Evolutionary conservation across 2,797 vertebrate species (phyloP).

Genomic region (Urocyon cinereoargenteus): DNA sequence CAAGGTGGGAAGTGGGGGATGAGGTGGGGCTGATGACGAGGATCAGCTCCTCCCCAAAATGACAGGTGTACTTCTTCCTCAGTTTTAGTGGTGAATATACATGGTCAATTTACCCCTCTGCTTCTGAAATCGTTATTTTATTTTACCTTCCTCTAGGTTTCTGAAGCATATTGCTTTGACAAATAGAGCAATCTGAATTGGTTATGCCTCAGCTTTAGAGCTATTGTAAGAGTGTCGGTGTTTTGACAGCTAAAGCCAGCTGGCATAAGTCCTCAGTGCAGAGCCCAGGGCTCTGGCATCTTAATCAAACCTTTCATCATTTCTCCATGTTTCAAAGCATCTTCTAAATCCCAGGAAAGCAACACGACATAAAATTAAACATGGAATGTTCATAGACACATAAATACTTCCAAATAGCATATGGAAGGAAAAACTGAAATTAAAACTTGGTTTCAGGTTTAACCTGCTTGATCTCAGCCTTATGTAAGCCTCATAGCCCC

Average conservation of each 20-base stretch:
- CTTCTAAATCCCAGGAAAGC: background rate
- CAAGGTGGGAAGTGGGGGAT: background rate
- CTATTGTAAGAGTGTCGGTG: background rate
- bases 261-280: background rate
- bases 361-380: constrained; percentile 19
- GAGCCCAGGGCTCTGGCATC: background rate
- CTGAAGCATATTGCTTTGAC: background rate
- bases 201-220: background rate
- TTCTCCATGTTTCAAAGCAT: constrained; percentile 7
- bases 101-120: background rate
- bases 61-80: background rate
- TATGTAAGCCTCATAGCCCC: background rate
- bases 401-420: constrained; percentile 33
- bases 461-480: background rate
- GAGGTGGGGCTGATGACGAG: background rate
- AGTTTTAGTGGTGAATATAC: background rate
- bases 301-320: constrained; percentile 1
- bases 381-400: background rate
- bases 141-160: background rate
- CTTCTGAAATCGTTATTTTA: background rate
- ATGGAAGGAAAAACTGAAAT: background rate
- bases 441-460: background rate
- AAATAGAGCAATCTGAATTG: constrained; percentile 12
- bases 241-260: background rate
- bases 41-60: background rate